These are phyloP conservation scores for Lethrus apterus DNA, from an alignment of 1,140 invertebrate genomes.

Conservation along the genomic window DNA sequence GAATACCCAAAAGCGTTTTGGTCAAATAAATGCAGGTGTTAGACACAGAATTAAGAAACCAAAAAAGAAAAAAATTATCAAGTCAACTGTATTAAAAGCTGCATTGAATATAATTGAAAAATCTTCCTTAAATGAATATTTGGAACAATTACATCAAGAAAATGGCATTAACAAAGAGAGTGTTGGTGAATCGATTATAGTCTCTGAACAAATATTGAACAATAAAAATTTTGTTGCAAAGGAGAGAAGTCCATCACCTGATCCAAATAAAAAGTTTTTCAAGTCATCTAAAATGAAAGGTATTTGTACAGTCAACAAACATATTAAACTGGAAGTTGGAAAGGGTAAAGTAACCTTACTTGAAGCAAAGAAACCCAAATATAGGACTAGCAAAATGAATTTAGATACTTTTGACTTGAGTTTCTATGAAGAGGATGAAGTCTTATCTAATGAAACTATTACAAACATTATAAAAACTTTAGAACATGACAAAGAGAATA, in stretches of 20 bases:
- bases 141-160: conserved; percentile 35
- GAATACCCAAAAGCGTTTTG: conserved; percentile 35
- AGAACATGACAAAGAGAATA: conserved; percentile 14
- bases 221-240: too few species aligned
- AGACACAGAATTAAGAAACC: conserved; percentile 48
- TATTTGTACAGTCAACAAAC: conserved; percentile 24
- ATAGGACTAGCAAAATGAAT: conserved; percentile 19
- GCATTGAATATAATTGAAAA: conserved; percentile 31
- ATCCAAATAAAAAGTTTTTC: conserved; percentile 34
- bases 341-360: conserved; percentile 25
- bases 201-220: background rate
- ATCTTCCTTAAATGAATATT: conserved; percentile 34
- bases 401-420: conserved; percentile 23
- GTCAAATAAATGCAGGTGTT: conserved; percentile 50
- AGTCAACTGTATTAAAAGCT: conserved; percentile 25
- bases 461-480: conserved; percentile 22
- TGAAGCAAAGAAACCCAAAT: conserved; percentile 23
- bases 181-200: too few species aligned
- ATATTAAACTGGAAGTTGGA: conserved; percentile 26
- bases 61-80: conserved; percentile 39
- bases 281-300: conserved; percentile 25
- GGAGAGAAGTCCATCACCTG: too few species aligned
- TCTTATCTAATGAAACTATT: conserved; percentile 19
- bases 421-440: conserved; percentile 22
- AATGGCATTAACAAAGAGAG: conserved; percentile 18